phyloP scores from a whole-genome alignment of 2,888 invertebrate genomes.

The Drosophila fungiperda region DNA sequence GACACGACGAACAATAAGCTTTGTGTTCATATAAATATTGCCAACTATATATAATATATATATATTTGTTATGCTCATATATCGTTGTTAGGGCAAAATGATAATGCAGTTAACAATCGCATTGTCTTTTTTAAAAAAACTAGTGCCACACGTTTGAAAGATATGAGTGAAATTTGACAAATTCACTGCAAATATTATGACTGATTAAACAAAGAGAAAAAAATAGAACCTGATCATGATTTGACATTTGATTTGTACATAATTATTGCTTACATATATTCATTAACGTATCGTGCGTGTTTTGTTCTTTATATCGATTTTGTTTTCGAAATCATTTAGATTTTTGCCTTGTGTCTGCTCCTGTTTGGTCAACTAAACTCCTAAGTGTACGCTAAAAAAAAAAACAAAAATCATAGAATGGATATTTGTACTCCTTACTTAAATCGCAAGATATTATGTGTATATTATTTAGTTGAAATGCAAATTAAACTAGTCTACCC shows the following conservation, averaged over 20 bases:
- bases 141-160: constrained; percentile 21
- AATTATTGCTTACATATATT: constrained; percentile 28
- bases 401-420: too few relatives aligned
- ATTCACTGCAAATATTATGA: constrained; percentile 62
- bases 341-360: constrained; percentile 36
- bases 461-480: constrained; percentile 61
- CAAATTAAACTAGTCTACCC: constrained; percentile 49
- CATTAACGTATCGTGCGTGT: constrained; percentile 41
- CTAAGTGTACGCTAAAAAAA: constrained; percentile 65
- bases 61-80: constrained; percentile 9
- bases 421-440: too few relatives aligned
- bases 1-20: constrained; percentile 78
- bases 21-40: constrained; percentile 14
- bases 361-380: constrained; percentile 29
- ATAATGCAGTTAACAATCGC: constrained; percentile 27
- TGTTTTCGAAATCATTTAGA: constrained; percentile 61
- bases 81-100: constrained; percentile 33
- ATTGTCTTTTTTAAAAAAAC: constrained; percentile 21
- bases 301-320: constrained; percentile 59
- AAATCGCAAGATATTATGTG: constrained; percentile 54
- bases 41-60: constrained; percentile 17
- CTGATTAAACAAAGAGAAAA: constrained; percentile 50
- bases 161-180: constrained; percentile 55
- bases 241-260: constrained; percentile 70
- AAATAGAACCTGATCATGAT: constrained; percentile 48